Conservation (phyloP, 2,888 invertebrate species). For the Tricholauxania praeusta region DNA sequence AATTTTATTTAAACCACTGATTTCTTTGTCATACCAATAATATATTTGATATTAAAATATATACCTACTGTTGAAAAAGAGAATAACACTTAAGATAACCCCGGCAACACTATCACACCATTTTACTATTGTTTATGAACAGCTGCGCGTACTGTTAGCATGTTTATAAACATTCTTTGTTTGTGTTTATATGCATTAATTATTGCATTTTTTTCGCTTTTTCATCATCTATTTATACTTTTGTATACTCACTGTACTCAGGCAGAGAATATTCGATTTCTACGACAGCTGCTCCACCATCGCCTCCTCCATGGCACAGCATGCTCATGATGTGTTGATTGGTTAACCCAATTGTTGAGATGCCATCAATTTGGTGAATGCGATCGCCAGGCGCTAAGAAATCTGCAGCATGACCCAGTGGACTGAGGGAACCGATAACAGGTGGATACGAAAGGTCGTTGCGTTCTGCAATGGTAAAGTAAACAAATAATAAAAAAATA, state of each 20-base stretch:
- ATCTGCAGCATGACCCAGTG: conserved; percentile 73
- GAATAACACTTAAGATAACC: neutral
- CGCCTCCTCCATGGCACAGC: conserved; percentile 73
- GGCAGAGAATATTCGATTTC: conserved; percentile 89
- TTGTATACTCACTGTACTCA: conserved; percentile 76
- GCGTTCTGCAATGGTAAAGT: conserved; percentile 58
- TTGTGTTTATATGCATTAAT: conserved; percentile 15
- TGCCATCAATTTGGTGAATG: conserved; percentile 85
- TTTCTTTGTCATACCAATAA: too few species aligned
- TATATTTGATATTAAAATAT: too few species aligned
- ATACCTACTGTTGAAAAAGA: too few species aligned
- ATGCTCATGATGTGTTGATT: conserved; percentile 81
- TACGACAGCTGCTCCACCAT: conserved; percentile 78
- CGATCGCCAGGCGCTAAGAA: conserved; percentile 83
- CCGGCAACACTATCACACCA: neutral
- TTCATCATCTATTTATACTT: neutral
- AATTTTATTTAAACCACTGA: too few species aligned
- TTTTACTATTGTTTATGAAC: neutral
- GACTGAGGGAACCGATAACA: conserved; percentile 66
- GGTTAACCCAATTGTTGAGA: conserved; percentile 79
- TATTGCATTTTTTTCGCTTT: conserved; percentile 1
- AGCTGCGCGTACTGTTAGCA: conserved; percentile 6
- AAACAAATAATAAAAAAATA: conserved; percentile 28
- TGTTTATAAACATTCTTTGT: neutral
- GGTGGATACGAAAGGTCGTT: conserved; percentile 68